Conservation (phyloP, 2,113 vertebrate genomes). For the Ptilorrhoa leucosticta region DNA sequence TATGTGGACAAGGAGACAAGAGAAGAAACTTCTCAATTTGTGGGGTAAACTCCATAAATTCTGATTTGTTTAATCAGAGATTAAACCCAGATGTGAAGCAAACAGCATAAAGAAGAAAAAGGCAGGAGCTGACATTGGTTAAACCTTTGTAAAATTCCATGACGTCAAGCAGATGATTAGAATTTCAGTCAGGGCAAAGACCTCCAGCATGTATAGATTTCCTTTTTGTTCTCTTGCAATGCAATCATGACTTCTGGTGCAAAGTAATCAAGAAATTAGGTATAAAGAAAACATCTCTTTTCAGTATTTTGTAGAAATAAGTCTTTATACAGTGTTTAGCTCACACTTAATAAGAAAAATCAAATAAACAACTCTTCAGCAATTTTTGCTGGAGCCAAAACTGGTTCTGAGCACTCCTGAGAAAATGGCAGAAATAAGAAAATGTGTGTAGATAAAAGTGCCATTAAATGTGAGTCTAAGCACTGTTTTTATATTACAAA, state of each 20-base stretch:
- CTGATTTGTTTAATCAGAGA: constrained; percentile 18
- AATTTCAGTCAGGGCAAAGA: background rate
- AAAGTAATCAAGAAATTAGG: background rate
- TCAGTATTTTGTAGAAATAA: background rate
- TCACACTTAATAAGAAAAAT: background rate
- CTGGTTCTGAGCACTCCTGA: background rate
- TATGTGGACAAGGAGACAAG: background rate
- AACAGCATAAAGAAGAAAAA: background rate
- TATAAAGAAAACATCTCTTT: background rate
- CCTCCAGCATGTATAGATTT: background rate
- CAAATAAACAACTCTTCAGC: background rate
- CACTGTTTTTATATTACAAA: background rate
- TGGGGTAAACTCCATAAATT: background rate
- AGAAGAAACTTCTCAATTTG: background rate
- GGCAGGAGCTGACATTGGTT: background rate
- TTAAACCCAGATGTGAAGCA: constrained; percentile 18
- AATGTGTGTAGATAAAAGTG: background rate
- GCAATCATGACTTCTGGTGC: background rate
- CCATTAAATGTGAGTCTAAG: background rate
- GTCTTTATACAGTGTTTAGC: background rate
- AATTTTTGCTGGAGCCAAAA: background rate
- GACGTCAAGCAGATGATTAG: background rate
- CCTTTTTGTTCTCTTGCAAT: background rate
- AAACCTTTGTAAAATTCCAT: constrained; percentile 32
- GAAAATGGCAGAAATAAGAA: background rate